Percentiles rank a stretch among this genome's conserved stretches.
These are phyloP conservation scores for Tinamus major DNA, from an alignment of 2,797 vertebrate genomes.

Conservation along the genomic window DNA sequence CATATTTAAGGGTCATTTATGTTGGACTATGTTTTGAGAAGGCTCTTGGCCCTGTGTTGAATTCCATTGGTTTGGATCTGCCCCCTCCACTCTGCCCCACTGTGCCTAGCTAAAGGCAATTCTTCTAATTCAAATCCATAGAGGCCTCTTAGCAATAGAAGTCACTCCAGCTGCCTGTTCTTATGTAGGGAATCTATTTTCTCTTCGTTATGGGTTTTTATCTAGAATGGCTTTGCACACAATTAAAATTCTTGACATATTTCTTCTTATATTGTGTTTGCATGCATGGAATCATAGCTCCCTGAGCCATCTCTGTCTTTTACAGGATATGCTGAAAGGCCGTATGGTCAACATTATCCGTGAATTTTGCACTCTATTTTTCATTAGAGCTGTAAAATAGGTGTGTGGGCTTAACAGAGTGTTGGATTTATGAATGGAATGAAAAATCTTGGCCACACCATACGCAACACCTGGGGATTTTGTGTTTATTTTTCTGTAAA, in stretches of 20 bases:
- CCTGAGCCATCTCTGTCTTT: neutral
- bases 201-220: constrained; percentile 12
- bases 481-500: constrained; percentile 42
- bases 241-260: constrained; percentile 57
- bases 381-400: constrained; percentile 52
- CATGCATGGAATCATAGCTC: neutral
- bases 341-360: neutral
- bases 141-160: constrained; percentile 19
- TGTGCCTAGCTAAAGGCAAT: constrained; percentile 22
- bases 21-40: neutral
- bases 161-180: constrained; percentile 53
- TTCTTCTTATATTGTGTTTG: constrained; percentile 6
- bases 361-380: constrained; percentile 50
- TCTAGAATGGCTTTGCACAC: neutral
- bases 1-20: neutral
- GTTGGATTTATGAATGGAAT: neutral
- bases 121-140: constrained; percentile 34
- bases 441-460: neutral
- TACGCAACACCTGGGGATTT: constrained; percentile 34
- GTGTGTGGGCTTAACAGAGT: constrained; percentile 31
- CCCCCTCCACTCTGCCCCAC: neutral
- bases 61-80: neutral
- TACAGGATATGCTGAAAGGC: neutral
- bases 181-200: constrained; percentile 44
- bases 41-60: neutral